phyloP scores from a whole-genome alignment of 2,888 invertebrate species.

The Himalopsyche anomala region DNA sequence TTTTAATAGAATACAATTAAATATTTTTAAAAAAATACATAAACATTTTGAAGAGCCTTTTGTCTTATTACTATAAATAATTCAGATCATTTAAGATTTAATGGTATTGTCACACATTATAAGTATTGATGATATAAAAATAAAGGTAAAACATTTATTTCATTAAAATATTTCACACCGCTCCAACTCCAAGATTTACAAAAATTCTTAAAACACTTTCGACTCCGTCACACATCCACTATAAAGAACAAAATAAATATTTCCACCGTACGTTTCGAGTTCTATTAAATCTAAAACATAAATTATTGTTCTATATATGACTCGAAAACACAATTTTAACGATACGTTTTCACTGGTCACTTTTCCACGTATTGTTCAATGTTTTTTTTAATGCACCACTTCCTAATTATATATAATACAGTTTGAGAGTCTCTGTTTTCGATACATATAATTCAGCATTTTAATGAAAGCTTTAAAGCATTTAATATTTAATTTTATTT shows the following conservation, averaged over 20 bases:
- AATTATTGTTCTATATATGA: constrained; percentile 35
- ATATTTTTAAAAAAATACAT: too few relatives aligned
- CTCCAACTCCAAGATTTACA: background rate
- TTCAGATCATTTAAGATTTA: constrained; percentile 39
- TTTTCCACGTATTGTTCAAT: constrained; percentile 10
- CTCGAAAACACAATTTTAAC: constrained; percentile 39
- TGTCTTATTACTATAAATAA: background rate
- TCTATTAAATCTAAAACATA: constrained; percentile 12
- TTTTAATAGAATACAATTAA: too few relatives aligned
- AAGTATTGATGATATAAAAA: constrained; percentile 64
- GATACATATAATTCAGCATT: too few relatives aligned
- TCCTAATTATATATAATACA: background rate
- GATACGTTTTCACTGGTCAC: constrained; percentile 40
- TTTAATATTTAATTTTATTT: too few relatives aligned
- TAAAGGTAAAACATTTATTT: constrained; percentile 65
- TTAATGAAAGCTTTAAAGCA: too few relatives aligned
- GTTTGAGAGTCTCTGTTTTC: too few relatives aligned
- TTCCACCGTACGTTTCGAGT: constrained; percentile 4
- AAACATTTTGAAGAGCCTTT: constrained; percentile 36
- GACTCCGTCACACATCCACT: background rate
- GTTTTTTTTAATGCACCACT: constrained; percentile 18
- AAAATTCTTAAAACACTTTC: constrained; percentile 27
- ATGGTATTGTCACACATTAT: constrained; percentile 64
- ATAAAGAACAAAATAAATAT: constrained; percentile 41
- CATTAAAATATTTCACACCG: constrained; percentile 53